Conservation (phyloP, 2,888 invertebrate species). For the Silvanus unidentatus region DNA sequence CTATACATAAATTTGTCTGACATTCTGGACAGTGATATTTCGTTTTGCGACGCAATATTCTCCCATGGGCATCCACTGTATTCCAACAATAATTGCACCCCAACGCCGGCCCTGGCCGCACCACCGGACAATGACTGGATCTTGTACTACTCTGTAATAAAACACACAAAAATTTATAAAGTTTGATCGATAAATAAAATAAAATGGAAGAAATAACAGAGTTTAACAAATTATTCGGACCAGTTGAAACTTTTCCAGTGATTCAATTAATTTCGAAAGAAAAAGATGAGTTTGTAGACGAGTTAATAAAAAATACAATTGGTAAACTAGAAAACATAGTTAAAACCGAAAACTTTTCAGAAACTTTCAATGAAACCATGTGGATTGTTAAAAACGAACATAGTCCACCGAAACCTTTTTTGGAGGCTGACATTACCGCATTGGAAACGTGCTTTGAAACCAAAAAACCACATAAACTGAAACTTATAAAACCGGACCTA, state of each 20-base stretch:
- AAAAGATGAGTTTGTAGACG: no score
- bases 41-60: slow-evolving; percentile 77
- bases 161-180: neutral
- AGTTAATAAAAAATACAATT: no score
- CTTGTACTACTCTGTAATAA: slow-evolving; percentile 47
- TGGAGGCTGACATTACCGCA: no score
- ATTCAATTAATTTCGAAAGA: no score
- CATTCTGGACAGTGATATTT: slow-evolving; percentile 89
- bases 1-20: slow-evolving; percentile 82
- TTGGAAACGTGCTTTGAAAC: no score
- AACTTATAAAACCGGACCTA: no score
- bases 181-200: slow-evolving; percentile 28
- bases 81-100: slow-evolving; percentile 91
- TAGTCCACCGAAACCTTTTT: neutral
- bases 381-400: neutral
- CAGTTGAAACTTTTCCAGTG: no score
- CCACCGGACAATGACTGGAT: slow-evolving; percentile 78
- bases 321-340: no score
- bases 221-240: no score
- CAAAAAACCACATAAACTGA: no score
- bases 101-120: slow-evolving; percentile 75
- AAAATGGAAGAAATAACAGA: slow-evolving; percentile 1
- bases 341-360: no score
- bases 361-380: no score
- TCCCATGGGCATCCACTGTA: slow-evolving; percentile 75